Base-by-base conservation (phyloP, 1,140 invertebrate genomes). In the Lepidurus apus region DNA sequence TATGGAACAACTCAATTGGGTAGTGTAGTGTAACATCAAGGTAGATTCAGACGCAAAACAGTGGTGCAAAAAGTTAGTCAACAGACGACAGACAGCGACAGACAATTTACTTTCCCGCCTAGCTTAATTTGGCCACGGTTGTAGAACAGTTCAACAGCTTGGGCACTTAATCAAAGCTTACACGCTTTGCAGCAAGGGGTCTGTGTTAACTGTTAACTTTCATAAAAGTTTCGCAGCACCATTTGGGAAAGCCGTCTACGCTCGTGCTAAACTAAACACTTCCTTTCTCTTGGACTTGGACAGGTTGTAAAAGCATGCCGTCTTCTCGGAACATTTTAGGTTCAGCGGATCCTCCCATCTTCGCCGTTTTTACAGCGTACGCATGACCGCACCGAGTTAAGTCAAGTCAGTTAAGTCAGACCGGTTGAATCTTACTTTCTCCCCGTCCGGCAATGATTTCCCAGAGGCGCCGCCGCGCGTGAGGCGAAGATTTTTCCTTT, bases 191-290 rank as follows among this genome's bases (percentile, higher is more conserved):
- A 47, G 17, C 10, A 47, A 10, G 45, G 10, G 45, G 45, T 47
- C 53, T 9, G 6, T 13, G 6, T 13, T 65, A n/a, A 13, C 53
- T 13, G 6, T 13, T 65, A n/a, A 13, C 53, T 65, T 65, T 65
- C 53, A 13, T 4, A 65, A 65, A 65, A 6, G 53, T 17, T 13
- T 65, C 17, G 6, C 6, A 13, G 21, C 53, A 6, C 45, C 45
- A 65, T 65, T 65, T 65, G 17, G 53, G 53, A 65, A 65, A 65
- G 53, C 53, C 53, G 17, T 65, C 7, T 7, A 21, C 17, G 8
- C 53, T 65, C 53, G 53, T 65, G 53, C 53, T 65, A 65, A 65
- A 65, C 53, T 65, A 65, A 65, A 65, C 53, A n/a, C 53, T 65
- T 65, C 53, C 53, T 65, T 65, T 65, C 53, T 65, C 53, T 65